These are phyloP conservation scores for Tapirus terrestris DNA, from an alignment of 2,113 vertebrate genomes.

Conservation along the genomic window DNA sequence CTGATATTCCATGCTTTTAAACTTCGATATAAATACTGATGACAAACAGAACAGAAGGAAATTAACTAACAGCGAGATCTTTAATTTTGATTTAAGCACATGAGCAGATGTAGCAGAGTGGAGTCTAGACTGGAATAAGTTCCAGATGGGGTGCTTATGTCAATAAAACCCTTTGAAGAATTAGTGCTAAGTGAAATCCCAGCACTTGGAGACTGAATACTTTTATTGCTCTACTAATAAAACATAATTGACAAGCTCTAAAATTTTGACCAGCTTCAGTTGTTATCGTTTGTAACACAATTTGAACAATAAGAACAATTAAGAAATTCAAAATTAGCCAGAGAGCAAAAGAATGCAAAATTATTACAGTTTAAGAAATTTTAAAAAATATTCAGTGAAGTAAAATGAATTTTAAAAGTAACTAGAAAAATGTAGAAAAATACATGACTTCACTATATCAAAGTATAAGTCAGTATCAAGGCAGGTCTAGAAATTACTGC, in stretches of 20 bases:
- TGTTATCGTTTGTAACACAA: neutral
- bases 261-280: neutral
- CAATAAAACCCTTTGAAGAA: neutral
- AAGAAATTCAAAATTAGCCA: neutral
- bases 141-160: neutral
- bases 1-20: slow-evolving; percentile 29
- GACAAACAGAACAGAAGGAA: slow-evolving; percentile 48
- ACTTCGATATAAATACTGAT: neutral
- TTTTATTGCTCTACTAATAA: slow-evolving; percentile 50
- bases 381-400: neutral
- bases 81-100: slow-evolving; percentile 65
- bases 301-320: neutral
- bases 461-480: neutral
- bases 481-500: neutral
- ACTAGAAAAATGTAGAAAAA: neutral
- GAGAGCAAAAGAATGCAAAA: neutral
- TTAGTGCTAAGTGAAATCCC: slow-evolving; percentile 23
- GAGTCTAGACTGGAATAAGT: neutral
- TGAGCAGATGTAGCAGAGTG: neutral
- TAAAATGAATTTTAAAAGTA: neutral
- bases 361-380: neutral
- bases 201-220: neutral
- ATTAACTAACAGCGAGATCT: neutral
- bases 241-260: neutral
- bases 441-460: neutral